phyloP scores from a whole-genome alignment of 2,888 invertebrate genomes.

The Antitype chi region DNA sequence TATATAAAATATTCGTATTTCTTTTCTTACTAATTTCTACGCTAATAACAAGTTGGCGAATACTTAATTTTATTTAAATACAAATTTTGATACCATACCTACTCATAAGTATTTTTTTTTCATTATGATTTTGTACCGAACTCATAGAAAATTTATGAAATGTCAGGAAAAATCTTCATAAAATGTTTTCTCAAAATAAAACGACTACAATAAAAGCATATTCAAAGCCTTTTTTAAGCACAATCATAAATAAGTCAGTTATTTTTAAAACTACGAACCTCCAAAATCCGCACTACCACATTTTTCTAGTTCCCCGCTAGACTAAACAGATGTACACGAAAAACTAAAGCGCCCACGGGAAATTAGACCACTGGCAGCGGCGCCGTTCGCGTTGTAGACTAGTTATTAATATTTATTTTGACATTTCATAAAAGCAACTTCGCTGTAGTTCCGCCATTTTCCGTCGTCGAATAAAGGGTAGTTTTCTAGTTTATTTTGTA shows the following conservation, averaged over 20 bases:
- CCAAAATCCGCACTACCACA: background rate
- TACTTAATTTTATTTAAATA: background rate
- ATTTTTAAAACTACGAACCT: constrained; percentile 16
- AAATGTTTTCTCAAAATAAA: constrained; percentile 6
- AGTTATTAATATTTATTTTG: constrained; percentile 60
- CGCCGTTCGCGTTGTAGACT: constrained; percentile 16
- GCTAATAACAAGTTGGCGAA: constrained; percentile 9
- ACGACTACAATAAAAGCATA: background rate
- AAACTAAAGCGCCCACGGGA: constrained; percentile 59
- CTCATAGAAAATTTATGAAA: too few relatives aligned
- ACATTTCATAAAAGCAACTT: constrained; percentile 49
- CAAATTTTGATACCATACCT: background rate
- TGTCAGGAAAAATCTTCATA: too few relatives aligned
- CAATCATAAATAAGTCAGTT: constrained; percentile 31
- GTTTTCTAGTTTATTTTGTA: constrained; percentile 16
- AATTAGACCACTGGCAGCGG: constrained; percentile 52
- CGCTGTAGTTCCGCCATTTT: constrained; percentile 34
- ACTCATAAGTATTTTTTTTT: too few relatives aligned
- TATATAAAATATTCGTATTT: constrained; percentile 27
- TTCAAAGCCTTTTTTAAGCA: too few relatives aligned
- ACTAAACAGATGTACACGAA: constrained; percentile 37
- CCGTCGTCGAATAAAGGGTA: constrained; percentile 11
- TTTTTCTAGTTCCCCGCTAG: constrained; percentile 14
- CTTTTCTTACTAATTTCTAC: constrained; percentile 4
- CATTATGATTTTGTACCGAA: too few relatives aligned